phyloP scores from a whole-genome alignment of 2,113 vertebrate species.

The Nycticebus coucang region DNA sequence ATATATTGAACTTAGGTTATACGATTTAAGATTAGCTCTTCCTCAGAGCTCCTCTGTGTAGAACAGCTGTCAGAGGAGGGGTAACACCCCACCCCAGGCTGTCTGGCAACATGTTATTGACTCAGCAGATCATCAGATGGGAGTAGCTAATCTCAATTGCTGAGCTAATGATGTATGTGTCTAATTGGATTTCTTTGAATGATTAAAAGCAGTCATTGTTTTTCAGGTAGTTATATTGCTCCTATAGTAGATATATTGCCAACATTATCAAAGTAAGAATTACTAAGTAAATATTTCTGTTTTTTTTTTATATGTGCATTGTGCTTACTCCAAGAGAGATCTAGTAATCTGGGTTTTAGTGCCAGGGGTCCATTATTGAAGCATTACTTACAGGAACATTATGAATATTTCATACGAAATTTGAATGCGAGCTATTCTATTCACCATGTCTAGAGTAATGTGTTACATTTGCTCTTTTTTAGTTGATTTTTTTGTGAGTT shows the following conservation, averaged over 20 bases:
- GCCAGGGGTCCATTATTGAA: conserved; percentile 44
- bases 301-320: conserved; percentile 35
- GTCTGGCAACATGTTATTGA: not conserved
- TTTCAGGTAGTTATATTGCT: conserved; percentile 48
- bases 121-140: conserved; percentile 13
- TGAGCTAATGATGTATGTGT: conserved; percentile 2
- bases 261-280: conserved; percentile 59
- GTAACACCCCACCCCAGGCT: not conserved
- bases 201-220: conserved; percentile 51
- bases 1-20: not conserved
- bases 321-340: conserved; percentile 47
- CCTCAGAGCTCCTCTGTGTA: not conserved
- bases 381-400: conserved; percentile 44
- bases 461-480: not conserved
- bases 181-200: conserved; percentile 47
- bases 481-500: too few relatives aligned
- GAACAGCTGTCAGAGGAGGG: not conserved
- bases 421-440: conserved; percentile 9
- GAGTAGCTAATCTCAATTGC: conserved; percentile 9
- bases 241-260: not conserved
- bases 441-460: not conserved
- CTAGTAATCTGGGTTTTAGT: conserved; percentile 62
- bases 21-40: not conserved
- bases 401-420: conserved; percentile 67
- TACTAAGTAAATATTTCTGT: conserved; percentile 56